Conservation (phyloP, 2,113 vertebrate genomes). For the Lagopus leucura region DNA sequence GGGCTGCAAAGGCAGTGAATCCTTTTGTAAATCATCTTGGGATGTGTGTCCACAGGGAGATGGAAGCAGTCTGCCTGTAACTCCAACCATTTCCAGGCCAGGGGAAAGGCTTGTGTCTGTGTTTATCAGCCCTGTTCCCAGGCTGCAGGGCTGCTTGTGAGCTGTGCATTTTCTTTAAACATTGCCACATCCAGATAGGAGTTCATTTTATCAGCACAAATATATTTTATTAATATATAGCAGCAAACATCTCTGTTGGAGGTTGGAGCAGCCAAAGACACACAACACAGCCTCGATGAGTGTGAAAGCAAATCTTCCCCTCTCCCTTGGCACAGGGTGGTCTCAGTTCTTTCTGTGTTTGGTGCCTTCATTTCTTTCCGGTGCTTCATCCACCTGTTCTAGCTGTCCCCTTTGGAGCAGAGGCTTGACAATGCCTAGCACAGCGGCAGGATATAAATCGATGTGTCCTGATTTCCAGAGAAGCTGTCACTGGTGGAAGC, state of each 20-base stretch:
- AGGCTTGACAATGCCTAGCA: not conserved
- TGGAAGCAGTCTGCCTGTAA: not conserved
- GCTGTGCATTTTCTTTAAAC: not conserved
- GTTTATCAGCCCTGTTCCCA: not conserved
- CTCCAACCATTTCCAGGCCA: rapidly evolving
- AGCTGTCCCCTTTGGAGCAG: not conserved
- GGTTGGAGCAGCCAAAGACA: not conserved
- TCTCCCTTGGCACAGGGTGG: not conserved
- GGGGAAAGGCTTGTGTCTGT: not conserved
- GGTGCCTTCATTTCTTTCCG: not conserved
- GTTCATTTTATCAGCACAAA: not conserved
- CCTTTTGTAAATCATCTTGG: not conserved
- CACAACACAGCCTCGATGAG: not conserved
- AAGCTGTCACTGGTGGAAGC: not conserved
- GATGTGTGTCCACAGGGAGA: not conserved
- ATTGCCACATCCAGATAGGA: not conserved
- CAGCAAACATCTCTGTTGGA: not conserved
- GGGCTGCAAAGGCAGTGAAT: not conserved
- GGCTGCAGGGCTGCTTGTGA: not conserved
- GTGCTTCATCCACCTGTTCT: not conserved
- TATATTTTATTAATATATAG: not conserved
- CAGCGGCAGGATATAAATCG: not conserved
- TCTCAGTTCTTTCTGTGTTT: not conserved
- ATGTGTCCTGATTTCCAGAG: not conserved
- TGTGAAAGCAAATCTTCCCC: not conserved